These are phyloP conservation scores for Clarias platycephalus DNA, from an alignment of 2,797 vertebrate genomes.

Conservation along the genomic window DNA sequence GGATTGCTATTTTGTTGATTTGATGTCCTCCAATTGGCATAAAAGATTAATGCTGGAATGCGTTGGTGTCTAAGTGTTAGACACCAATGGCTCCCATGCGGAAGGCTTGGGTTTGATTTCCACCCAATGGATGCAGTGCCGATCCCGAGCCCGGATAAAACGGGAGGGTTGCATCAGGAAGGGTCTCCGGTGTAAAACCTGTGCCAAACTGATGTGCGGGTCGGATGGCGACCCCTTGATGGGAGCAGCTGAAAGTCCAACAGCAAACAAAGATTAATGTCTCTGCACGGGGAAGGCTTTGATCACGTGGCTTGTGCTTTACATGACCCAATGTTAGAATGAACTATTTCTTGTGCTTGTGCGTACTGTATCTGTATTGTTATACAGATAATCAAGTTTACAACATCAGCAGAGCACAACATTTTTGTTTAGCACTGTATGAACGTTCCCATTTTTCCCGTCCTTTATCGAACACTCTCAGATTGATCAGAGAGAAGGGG, in stretches of 20 bases:
- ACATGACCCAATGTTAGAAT: slow-evolving; percentile 17
- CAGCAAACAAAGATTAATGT: slow-evolving; percentile 31
- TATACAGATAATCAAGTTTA: background rate
- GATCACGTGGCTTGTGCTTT: slow-evolving; percentile 17
- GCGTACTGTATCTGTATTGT: background rate
- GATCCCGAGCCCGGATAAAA: too few species aligned
- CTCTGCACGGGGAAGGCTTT: slow-evolving; percentile 24
- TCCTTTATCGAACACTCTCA: slow-evolving; percentile 9
- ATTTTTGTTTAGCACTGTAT: slow-evolving; percentile 10
- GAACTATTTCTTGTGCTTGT: slow-evolving; percentile 7
- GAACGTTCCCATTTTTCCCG: slow-evolving; percentile 8
- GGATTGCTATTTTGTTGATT: slow-evolving; percentile 49
- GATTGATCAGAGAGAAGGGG: slow-evolving; percentile 42
- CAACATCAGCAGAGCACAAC: slow-evolving; percentile 17
- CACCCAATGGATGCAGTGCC: too few species aligned
- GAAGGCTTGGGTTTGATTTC: too few species aligned
- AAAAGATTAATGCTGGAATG: too few species aligned
- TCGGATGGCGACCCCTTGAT: too few species aligned
- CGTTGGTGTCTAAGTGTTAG: too few species aligned
- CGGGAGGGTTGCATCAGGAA: too few species aligned
- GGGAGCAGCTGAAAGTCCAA: too few species aligned
- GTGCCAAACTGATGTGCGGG: too few species aligned
- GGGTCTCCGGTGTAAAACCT: too few species aligned
- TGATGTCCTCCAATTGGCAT: too few species aligned
- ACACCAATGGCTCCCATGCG: too few species aligned